Conservation (phyloP, 1,140 invertebrate genomes). For the Cotesia vestalis region DNA sequence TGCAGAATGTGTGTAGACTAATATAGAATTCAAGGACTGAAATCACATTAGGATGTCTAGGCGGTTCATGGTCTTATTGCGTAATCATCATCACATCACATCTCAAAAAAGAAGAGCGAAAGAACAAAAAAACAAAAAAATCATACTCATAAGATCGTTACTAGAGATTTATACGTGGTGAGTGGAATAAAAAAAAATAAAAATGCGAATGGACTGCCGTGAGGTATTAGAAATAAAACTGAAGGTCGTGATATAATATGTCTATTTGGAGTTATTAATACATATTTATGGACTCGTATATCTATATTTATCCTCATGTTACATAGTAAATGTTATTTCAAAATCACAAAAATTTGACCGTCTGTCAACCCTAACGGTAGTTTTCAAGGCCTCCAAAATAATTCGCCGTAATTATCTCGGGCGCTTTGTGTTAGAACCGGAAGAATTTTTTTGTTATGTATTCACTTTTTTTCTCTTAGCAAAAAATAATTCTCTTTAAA, state of each 20-base stretch:
- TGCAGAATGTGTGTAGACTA: background rate
- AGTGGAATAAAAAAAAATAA: background rate
- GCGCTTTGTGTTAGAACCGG: constrained; percentile 25
- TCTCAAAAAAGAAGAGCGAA: constrained; percentile 1
- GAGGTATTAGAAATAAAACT: background rate
- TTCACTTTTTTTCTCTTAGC: background rate
- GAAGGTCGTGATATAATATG: background rate
- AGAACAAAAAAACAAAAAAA: constrained; percentile 7
- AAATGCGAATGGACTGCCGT: background rate
- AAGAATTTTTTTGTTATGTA: constrained; percentile 9
- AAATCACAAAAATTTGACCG: constrained; percentile 48
- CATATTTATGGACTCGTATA: background rate
- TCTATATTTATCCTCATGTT: constrained; percentile 20
- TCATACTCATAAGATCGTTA: background rate
- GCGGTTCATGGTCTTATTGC: constrained; percentile 29
- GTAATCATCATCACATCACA: constrained; percentile 12
- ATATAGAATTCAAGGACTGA: constrained; percentile 1
- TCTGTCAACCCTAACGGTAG: constrained; percentile 60
- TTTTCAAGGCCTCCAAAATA: constrained; percentile 39
- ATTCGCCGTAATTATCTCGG: constrained; percentile 14
- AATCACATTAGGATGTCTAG: constrained; percentile 26
- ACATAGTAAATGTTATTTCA: background rate
- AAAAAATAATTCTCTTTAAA: background rate
- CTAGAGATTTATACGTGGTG: background rate
- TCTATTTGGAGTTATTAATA: constrained; percentile 11